phyloP scores from a whole-genome alignment of 2,113 vertebrate genomes.

The Seriola aureovittata region DNA sequence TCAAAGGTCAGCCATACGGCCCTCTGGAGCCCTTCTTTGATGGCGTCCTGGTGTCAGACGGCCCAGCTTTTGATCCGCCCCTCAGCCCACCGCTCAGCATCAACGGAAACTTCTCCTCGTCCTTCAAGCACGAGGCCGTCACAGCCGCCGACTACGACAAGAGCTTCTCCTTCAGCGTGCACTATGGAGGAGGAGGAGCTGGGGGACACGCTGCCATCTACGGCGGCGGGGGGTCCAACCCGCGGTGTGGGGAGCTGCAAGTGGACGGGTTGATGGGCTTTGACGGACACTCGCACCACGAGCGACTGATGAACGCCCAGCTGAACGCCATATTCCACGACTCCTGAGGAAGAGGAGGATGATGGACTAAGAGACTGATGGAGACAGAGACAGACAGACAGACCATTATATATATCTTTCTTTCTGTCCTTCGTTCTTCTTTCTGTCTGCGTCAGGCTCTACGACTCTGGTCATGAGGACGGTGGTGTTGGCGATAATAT shows the following conservation, averaged over 20 bases:
- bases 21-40: slow-evolving; percentile 95
- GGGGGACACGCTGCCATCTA: slow-evolving; percentile 89
- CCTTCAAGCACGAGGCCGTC: slow-evolving; percentile 93
- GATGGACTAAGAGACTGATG: slow-evolving; percentile 45
- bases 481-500: background rate
- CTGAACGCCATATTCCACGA: slow-evolving; percentile 98
- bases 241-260: slow-evolving; percentile 89
- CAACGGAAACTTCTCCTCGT: slow-evolving; percentile 98
- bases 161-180: slow-evolving; percentile 94
- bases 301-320: slow-evolving; percentile 95
- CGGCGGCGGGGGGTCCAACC: slow-evolving; percentile 78
- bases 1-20: slow-evolving; percentile 89
- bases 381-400: slow-evolving; percentile 52
- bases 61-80: slow-evolving; percentile 93
- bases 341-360: slow-evolving; percentile 78
- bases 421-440: slow-evolving; percentile 32
- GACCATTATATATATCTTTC: slow-evolving; percentile 42
- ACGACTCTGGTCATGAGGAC: slow-evolving; percentile 14
- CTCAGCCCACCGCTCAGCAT: slow-evolving; percentile 97
- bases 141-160: slow-evolving; percentile 90
- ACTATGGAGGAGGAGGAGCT: slow-evolving; percentile 89
- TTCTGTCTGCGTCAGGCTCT: slow-evolving; percentile 48
- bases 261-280: slow-evolving; percentile 93
- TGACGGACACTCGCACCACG: slow-evolving; percentile 95
- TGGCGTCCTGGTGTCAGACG: slow-evolving; percentile 91